Percentiles rank a stretch among this genome's conserved stretches.
These are phyloP conservation scores for Sitobion miscanthi DNA, from an alignment of 1,140 invertebrate genomes.

Conservation along the genomic window DNA sequence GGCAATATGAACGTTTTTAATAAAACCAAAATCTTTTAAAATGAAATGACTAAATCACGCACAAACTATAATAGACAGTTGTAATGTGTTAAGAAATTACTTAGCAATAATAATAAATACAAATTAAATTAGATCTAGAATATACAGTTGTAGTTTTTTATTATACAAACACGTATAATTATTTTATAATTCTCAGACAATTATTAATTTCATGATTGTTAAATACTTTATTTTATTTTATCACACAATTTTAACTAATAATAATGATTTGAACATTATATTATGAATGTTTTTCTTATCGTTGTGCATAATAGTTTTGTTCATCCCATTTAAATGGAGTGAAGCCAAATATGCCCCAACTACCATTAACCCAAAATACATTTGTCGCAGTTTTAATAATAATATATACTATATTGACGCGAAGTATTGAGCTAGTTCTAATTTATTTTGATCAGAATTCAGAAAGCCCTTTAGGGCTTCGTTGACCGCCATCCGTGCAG, in stretches of 20 bases:
- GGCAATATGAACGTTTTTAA: neutral
- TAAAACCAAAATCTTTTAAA: neutral
- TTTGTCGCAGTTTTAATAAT: neutral
- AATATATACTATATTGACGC: neutral
- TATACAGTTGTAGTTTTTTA: neutral
- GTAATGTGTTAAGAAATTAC: neutral
- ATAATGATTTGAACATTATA: slow-evolving; percentile 3
- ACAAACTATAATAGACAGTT: neutral
- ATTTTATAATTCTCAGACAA: neutral
- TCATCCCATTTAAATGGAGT: neutral
- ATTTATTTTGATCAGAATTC: slow-evolving; percentile 20
- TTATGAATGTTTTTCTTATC: neutral
- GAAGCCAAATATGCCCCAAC: neutral
- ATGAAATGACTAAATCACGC: neutral
- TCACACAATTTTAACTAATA: neutral
- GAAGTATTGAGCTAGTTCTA: neutral
- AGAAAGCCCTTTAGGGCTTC: neutral
- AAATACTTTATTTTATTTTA: neutral
- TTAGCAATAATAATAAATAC: neutral
- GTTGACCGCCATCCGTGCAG: neutral
- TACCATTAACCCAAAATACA: neutral
- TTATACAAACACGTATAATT: neutral
- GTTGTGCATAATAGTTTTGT: neutral
- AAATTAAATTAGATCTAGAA: neutral
- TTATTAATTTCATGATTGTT: neutral